Base-by-base conservation (phyloP, 1,140 invertebrate genomes). In the Drosophila rhopaloa region DNA sequence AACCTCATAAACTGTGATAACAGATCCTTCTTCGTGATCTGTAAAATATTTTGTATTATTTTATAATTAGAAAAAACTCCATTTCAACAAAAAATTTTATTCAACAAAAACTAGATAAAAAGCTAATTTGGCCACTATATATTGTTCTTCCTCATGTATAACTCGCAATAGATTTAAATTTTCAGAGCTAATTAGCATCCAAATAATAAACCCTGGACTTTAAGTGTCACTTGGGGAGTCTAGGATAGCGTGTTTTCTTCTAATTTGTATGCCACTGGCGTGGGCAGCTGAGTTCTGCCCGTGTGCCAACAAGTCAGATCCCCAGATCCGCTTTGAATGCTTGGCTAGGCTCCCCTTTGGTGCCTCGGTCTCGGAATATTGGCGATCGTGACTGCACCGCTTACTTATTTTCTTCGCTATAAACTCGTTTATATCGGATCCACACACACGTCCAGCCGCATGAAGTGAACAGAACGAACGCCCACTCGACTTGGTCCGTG, bases 351-450 rank as follows among this genome's bases (percentile, higher is more conserved):
- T 68, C 32, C 65, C 59, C 37, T 48, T 35, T 40, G 65, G 35
- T 19, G 14, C 50, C 44, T 70, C 50, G 41, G 44, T 48, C 43
- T 65, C 46, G 65, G 59, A 65, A 62, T 47, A 75, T 74, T 63
- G 75, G 58, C 48, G 66, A 80, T 79, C 82, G 83, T 76, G 74
- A 76, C 72, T 76, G 55, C 67, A 50, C 41, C 50, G 16, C 73
- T 43, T 48, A 68, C 55, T 76, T 65, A 41, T 35, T 60, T 43
- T 29, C 6, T 24, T 50, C 35, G 58, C 81, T 65, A 79, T 80
- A 50, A 88, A 88, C 83, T 89, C 48, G 83, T 88, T 88, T 88
- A 16, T 48, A 71, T 48, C 35, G 65, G 37, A 71, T 55, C 60
- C 60, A 11, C 60, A 37, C 37, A 41, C 47, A 51, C 62, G 44